Conservation (phyloP, 1,140 invertebrate genomes). For the Whitmania pigra region DNA sequence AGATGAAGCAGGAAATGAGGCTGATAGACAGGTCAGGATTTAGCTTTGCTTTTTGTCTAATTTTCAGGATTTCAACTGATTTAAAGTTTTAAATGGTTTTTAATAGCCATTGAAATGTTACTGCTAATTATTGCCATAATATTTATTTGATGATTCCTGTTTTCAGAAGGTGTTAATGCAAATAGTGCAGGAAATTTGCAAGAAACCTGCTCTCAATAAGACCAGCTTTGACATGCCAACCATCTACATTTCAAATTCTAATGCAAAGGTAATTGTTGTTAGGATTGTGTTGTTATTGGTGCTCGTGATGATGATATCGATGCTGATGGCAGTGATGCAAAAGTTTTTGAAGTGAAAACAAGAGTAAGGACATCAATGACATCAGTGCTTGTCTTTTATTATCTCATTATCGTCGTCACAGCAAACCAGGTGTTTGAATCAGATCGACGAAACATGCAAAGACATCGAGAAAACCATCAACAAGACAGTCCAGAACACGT, state of each 20-base stretch:
- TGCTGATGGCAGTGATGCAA: no score
- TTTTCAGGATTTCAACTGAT: not conserved
- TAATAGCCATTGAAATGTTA: not conserved
- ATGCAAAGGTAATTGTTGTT: slow-evolving; percentile 28
- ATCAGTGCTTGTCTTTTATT: no score
- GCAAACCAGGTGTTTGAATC: slow-evolving; percentile 46
- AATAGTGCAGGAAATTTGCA: slow-evolving; percentile 54
- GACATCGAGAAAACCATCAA: slow-evolving; percentile 52
- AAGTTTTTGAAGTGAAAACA: no score
- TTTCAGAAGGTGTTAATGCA: slow-evolving; percentile 52
- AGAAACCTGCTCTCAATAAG: slow-evolving; percentile 49
- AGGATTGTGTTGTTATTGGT: slow-evolving; percentile 32
- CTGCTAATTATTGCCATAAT: not conserved
- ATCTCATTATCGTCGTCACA: no score
- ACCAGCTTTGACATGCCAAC: slow-evolving; percentile 55
- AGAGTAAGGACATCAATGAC: no score
- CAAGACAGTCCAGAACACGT: slow-evolving; percentile 50
- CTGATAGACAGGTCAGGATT: slow-evolving; percentile 44
- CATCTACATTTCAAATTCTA: slow-evolving; percentile 49
- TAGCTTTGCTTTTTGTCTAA: not conserved
- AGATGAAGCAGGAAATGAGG: slow-evolving; percentile 52
- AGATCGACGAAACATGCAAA: slow-evolving; percentile 51
- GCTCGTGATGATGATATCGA: no score
- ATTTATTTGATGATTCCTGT: not conserved
- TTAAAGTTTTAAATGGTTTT: not conserved